A percentile compares a stretch with the other conserved stretches of the same genome.
Conservation (phyloP, 2,797 vertebrate species). For the Tympanoctomys barrerae region DNA sequence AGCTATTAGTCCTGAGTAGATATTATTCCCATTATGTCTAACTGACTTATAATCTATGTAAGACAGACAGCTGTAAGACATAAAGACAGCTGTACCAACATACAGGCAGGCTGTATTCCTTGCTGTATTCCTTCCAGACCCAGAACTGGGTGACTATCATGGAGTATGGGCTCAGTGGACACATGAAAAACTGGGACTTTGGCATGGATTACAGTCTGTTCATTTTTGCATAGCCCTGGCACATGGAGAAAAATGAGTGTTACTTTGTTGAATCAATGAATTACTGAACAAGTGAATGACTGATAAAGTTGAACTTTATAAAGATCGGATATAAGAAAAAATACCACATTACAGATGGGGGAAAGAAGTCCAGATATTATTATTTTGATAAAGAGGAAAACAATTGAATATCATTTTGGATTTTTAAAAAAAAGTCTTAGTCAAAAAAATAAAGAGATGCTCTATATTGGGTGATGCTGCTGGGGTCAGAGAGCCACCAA, state of each 20-base stretch:
- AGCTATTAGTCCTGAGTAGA: not conserved
- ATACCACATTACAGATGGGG: not conserved
- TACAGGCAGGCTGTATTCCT: not conserved
- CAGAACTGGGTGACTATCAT: not conserved
- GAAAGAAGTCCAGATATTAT: not conserved
- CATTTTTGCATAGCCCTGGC: not conserved
- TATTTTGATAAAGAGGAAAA: conserved; percentile 13
- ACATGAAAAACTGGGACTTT: too few relatives aligned
- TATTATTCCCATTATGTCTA: not conserved
- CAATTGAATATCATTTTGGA: not conserved
- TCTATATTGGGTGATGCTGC: not conserved
- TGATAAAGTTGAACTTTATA: not conserved
- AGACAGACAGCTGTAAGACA: not conserved
- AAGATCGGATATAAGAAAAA: not conserved
- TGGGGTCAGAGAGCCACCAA: not conserved
- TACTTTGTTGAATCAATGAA: not conserved
- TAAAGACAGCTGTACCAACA: not conserved
- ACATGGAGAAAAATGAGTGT: not conserved
- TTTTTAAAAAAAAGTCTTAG: not conserved
- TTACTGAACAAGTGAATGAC: not conserved
- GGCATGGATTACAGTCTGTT: not conserved
- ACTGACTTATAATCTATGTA: not conserved
- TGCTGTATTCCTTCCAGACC: not conserved
- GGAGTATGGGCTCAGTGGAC: not conserved
- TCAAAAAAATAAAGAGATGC: not conserved